Evolutionary conservation across 2,888 invertebrate genomes (phyloP).

Genomic region (Limnephilus lunatus): DNA sequence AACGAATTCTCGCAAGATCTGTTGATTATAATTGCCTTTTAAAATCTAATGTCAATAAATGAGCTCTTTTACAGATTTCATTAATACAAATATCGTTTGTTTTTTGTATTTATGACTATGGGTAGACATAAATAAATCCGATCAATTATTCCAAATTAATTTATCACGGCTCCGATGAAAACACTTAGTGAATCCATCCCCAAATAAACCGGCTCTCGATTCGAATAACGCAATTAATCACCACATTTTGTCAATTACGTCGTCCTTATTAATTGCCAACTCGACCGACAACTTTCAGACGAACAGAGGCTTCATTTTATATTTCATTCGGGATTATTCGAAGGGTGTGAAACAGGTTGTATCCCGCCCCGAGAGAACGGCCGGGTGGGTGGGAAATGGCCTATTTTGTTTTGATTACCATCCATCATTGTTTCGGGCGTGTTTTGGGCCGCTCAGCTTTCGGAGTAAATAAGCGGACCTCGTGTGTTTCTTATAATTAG

Average conservation of each 20-base stretch:
- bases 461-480: conserved; percentile 37
- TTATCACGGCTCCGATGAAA: background rate
- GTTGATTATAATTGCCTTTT: too few species aligned
- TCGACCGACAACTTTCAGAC: conserved; percentile 3
- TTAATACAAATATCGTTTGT: background rate
- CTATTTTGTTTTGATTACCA: conserved; percentile 56
- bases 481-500: conserved; percentile 41
- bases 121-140: background rate
- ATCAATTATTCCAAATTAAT: background rate
- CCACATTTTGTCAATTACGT: background rate
- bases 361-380: background rate
- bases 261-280: conserved; percentile 28
- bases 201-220: background rate
- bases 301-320: conserved; percentile 24
- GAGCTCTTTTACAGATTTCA: background rate
- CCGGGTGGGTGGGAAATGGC: conserved; percentile 22
- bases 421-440: conserved; percentile 51
- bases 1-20: too few species aligned
- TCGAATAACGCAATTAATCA: conserved; percentile 2
- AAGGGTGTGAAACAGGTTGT: conserved; percentile 33
- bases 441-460: background rate
- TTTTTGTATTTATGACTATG: background rate
- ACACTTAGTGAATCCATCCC: background rate
- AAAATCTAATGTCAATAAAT: background rate
- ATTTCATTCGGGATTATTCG: conserved; percentile 36